These are phyloP conservation scores for Synergus itoensis DNA, from an alignment of 2,888 invertebrate species.

Conservation along the genomic window DNA sequence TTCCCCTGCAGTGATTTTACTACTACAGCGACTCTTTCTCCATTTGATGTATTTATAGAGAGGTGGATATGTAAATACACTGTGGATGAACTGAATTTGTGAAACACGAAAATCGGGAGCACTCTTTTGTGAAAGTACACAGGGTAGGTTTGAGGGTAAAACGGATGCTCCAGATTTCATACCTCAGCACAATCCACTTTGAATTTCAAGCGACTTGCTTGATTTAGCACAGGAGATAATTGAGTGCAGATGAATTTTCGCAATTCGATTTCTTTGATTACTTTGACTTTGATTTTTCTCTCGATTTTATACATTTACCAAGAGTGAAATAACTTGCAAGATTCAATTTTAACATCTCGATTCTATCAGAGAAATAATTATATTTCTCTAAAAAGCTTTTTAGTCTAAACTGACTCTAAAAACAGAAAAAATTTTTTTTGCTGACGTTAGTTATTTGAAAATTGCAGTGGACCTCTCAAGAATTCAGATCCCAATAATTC, in stretches of 20 bases:
- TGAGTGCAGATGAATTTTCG: constrained; percentile 30
- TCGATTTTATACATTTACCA: constrained; percentile 6
- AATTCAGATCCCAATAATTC: too few relatives aligned
- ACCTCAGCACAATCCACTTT: constrained; percentile 37
- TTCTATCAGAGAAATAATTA: not conserved
- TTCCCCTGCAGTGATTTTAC: constrained; percentile 11
- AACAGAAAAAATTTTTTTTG: too few relatives aligned
- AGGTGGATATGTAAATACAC: constrained; percentile 33
- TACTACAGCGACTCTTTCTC: constrained; percentile 12
- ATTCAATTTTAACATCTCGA: not conserved
- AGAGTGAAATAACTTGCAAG: not conserved
- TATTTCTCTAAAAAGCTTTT: too few relatives aligned
- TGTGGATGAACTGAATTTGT: constrained; percentile 25
- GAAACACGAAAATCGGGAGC: constrained; percentile 41
- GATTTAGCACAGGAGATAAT: constrained; percentile 28
- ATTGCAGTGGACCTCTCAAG: too few relatives aligned
- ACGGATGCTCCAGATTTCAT: constrained; percentile 47
- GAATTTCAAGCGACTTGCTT: constrained; percentile 41
- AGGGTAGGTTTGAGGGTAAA: constrained; percentile 38
- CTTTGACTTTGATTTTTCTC: constrained; percentile 21
- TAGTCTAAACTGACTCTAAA: too few relatives aligned
- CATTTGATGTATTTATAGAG: constrained; percentile 18
- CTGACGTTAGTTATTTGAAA: too few relatives aligned
- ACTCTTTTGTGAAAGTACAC: constrained; percentile 16
- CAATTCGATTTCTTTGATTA: constrained; percentile 20